Conservation (phyloP, 2,888 invertebrate species). For the Drosophila longiperda region DNA sequence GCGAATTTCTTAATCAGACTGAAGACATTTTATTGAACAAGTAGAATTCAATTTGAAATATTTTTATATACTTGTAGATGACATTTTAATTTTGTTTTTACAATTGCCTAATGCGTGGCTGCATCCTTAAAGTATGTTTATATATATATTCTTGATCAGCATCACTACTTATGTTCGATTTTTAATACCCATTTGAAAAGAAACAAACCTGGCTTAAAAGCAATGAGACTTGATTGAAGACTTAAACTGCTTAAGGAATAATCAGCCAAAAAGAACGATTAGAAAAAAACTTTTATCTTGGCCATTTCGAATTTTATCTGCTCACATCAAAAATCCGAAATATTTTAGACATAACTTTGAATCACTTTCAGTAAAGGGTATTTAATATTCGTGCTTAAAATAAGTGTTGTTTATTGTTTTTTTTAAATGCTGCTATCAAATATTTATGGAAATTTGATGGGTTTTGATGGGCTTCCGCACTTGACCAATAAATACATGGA, state of each 20-base stretch:
- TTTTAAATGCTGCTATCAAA: slow-evolving; percentile 1
- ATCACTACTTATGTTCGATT: background rate
- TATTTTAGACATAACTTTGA: too few species aligned
- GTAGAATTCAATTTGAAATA: background rate
- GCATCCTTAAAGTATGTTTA: background rate
- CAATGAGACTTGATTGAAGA: background rate
- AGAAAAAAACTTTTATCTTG: background rate
- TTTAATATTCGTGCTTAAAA: background rate
- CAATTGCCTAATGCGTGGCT: too few species aligned
- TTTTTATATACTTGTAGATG: background rate
- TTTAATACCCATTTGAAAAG: background rate
- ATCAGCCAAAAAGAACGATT: background rate
- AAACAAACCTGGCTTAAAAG: background rate
- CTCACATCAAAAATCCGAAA: background rate
- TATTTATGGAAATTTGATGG: slow-evolving; percentile 9
- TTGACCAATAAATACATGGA: background rate
- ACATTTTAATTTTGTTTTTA: background rate
- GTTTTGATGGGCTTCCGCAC: background rate
- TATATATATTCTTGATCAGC: background rate
- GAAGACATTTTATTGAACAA: background rate
- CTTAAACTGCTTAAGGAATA: background rate
- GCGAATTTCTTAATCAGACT: background rate
- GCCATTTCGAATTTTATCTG: background rate
- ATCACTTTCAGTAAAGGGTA: background rate
- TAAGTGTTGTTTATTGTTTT: background rate